phyloP scores from a whole-genome alignment of 2,797 vertebrate species.

The Onychomys torridus region DNA sequence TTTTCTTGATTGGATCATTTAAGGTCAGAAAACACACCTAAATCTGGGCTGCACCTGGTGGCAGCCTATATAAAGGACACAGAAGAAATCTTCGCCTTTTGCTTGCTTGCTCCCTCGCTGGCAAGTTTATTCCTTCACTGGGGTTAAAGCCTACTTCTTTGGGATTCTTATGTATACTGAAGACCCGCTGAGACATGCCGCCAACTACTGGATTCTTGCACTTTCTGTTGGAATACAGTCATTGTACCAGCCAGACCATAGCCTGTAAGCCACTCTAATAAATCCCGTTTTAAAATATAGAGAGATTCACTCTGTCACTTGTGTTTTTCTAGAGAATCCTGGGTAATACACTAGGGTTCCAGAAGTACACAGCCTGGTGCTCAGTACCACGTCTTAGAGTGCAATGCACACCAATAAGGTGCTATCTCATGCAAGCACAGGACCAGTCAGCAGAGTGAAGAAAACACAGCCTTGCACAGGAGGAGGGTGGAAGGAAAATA shows the following conservation, averaged over 20 bases:
- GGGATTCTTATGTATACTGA: neutral
- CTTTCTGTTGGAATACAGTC: neutral
- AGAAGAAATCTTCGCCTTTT: neutral
- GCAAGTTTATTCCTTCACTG: neutral
- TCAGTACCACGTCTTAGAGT: no score
- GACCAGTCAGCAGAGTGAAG: neutral
- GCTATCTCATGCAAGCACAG: neutral
- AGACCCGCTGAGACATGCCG: neutral
- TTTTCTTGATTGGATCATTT: neutral
- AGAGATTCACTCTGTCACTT: neutral
- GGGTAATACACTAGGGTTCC: neutral
- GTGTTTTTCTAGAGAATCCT: neutral
- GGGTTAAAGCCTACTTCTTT: neutral
- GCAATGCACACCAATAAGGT: neutral
- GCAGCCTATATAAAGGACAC: neutral
- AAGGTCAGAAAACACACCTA: neutral
- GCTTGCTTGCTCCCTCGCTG: neutral
- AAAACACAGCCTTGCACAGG: neutral
- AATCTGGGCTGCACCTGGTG: neutral
- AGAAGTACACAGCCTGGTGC: neutral
- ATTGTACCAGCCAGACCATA: neutral
- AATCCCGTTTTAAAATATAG: neutral
- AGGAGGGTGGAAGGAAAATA: neutral
- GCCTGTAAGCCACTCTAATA: neutral
- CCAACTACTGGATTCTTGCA: neutral